Percentiles rank a stretch among this genome's conserved stretches.
Evolutionary conservation across 2,797 vertebrate genomes (phyloP).

Genomic region (Dipus sagitta): DNA sequence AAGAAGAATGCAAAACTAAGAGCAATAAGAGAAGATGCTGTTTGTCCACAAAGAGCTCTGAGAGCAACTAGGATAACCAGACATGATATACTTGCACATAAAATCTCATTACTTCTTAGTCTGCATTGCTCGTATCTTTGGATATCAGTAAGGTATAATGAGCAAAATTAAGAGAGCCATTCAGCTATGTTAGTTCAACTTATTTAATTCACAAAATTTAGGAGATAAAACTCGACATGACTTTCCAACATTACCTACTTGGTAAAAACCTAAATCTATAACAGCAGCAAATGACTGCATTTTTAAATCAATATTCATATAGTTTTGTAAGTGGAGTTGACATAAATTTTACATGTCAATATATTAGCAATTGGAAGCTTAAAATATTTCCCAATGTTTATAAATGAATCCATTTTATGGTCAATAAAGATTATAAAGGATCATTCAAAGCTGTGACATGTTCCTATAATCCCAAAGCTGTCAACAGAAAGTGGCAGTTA

Average conservation of each 20-base stretch:
- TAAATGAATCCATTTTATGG: neutral
- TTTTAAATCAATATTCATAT: neutral
- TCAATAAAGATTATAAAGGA: neutral
- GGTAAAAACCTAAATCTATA: neutral
- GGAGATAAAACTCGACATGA: neutral
- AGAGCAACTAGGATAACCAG: neutral
- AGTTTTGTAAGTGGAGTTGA: neutral
- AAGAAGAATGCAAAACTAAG: neutral
- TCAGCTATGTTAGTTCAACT: neutral
- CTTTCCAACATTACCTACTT: neutral
- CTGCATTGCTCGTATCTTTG: neutral
- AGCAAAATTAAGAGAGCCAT: neutral
- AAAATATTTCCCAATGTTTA: neutral
- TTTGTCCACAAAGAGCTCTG: neutral
- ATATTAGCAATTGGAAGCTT: neutral
- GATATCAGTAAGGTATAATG: neutral
- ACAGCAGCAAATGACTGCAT: neutral
- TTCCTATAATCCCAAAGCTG: neutral
- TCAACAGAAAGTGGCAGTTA: no score
- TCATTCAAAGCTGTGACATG: neutral
- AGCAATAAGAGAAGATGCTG: neutral
- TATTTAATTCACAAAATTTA: constrained; percentile 1
- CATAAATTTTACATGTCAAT: neutral
- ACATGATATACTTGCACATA: neutral
- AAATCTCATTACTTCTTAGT: constrained; percentile 25